phyloP scores from a whole-genome alignment of 2,797 vertebrate species.

The Thripadectes ignobilis region DNA sequence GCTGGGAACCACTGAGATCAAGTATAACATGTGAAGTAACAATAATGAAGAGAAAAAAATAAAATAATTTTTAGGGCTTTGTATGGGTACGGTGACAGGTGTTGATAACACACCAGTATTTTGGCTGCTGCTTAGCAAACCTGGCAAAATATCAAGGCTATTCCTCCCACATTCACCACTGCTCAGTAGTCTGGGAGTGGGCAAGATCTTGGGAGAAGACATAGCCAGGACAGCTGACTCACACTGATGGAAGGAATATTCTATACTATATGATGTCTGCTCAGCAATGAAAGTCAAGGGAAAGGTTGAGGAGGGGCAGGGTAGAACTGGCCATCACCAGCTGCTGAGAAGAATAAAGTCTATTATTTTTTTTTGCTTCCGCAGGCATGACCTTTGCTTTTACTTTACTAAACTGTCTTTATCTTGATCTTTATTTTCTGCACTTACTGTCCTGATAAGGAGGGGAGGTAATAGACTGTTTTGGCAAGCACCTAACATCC shows the following conservation, averaged over 20 bases:
- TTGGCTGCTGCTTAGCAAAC: not conserved
- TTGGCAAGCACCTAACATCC: not conserved
- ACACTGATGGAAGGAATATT: not conserved
- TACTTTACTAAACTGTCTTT: not conserved
- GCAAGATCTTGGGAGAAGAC: not conserved
- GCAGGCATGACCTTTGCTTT: not conserved
- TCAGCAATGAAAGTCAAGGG: not conserved
- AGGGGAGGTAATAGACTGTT: too few species aligned
- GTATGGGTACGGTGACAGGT: not conserved
- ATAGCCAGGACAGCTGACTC: not conserved
- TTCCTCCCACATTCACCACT: not conserved
- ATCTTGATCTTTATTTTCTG: not conserved
- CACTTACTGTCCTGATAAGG: not conserved
- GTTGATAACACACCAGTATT: not conserved
- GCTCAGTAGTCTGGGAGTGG: not conserved
- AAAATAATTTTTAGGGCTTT: accelerated
- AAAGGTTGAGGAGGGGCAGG: accelerated
- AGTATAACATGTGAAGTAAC: not conserved
- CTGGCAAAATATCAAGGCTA: not conserved
- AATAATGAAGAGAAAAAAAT: not conserved
- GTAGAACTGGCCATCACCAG: too few species aligned
- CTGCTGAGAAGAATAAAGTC: not conserved
- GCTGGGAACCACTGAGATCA: not conserved
- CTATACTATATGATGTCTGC: too few species aligned
- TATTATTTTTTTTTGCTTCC: not conserved